Evolutionary conservation across 2,888 invertebrate genomes (phyloP), one percentile per base, ranked within the genome.

Genomic region (Asteroscopus sphinx): DNA sequence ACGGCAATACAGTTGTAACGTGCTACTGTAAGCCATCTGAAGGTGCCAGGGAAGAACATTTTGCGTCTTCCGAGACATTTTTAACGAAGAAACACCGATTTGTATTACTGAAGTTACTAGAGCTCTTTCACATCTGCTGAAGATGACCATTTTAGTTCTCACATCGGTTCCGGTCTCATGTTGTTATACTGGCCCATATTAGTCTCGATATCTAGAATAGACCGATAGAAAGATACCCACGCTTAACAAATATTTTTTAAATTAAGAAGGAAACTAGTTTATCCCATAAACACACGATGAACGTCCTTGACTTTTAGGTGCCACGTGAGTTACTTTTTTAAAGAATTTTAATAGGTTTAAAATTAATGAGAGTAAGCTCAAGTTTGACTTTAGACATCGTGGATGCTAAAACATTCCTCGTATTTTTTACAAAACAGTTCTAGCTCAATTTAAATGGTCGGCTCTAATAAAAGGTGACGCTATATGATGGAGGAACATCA

Each of bases 291-390:
- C 11, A 21, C n/a, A 26, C 25, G 28, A 67, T 12, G 37, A 49
- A 48, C 52, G 48, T 21, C 64, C 67, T 58, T 68, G 67, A 53
- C 64, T 36, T 68, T 62, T 56, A 39, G 15, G 21, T 8, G 56
- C 25, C 51, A 41, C 44, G 28, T 54, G 39, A 45, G 15, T 51
- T 17, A 28, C 25, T 39, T 51, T 37, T 47, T 36, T 16, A 5
- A 6, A 37, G 41, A 40, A 55, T 65, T 49, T 45, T 12, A 37
- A 37, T 60, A 7, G 33, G 11, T 17, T 13, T 11, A 21, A 12
- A 36, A 56, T 45, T 16, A 37, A 65, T 36, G 16, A 54, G 40
- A 40, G 21, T 17, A 36, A 60, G 45, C 32, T 30, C 13, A 41
- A 15, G 30, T 33, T 16, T 21, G 26, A 2, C 8, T 15, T 28